Evolutionary conservation across 1,140 invertebrate species (phyloP), one percentile per base, ranked within the genome.

Genomic region (Diachasmimorpha longicaudata): DNA sequence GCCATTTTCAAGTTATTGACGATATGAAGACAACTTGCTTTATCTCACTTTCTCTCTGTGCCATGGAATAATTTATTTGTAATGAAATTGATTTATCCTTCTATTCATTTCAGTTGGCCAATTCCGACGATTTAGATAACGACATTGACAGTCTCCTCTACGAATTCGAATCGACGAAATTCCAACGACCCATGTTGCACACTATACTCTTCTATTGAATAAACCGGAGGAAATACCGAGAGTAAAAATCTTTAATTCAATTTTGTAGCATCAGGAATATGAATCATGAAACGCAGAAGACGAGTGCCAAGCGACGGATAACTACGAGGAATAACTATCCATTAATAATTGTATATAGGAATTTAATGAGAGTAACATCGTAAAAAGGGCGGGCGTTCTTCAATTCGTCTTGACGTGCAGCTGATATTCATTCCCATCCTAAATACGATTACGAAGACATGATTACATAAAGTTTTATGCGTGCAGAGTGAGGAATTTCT

Each of bases 101-200:
- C n/a, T n/a, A 10, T 42, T 13, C 13, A 52, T 76, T 19, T 74
- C 58, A 97, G 96, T 90, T 99, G 87, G 92, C 95, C 9, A 93
- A 95, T 86, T 95, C 95, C 81, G 95, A 97, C 66, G 98, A 99
- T 87, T 90, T 99, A 78, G 98, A 99, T 83, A 98, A 99, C 91
- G 98, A 99, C 84, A 98, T 99, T 82, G 98, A 99, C 89, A 97
- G 99, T 91, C 90, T 99, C 72, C 90, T 99, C 42, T 96, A 98
- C 83, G 96, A 98, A 80, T 99, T 98, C 90, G 98, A 99, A 90
- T 91, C 93, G 42, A 73, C 44, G 10, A 96, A 97, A 87, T 94
- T 94, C 83, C 92, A 96, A 79, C 90, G 97, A 83, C 92, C 95
- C 70, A 93, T 99, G 81, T 90, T 99, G 68, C 98, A 99, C 86